Conservation (phyloP, 2,797 vertebrate species). For the Tragopan temminckii region DNA sequence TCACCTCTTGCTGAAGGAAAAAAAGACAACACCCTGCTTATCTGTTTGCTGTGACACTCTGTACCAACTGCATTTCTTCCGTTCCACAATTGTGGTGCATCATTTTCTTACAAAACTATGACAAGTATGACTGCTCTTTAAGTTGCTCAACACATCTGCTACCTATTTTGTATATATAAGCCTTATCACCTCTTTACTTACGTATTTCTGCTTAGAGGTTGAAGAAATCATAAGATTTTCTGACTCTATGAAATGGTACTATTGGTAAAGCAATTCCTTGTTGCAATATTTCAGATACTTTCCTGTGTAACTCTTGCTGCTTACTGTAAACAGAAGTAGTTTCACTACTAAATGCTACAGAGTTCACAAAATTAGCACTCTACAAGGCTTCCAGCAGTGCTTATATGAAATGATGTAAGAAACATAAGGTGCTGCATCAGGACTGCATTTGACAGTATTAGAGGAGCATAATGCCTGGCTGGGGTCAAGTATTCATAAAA, state of each 20-base stretch:
- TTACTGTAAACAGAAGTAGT: background rate
- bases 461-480: background rate
- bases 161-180: slow-evolving; percentile 38
- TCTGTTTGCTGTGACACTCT: slow-evolving; percentile 59
- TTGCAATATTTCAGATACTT: background rate
- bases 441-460: background rate
- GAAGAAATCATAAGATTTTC: background rate
- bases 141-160: slow-evolving; percentile 16
- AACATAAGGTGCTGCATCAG: background rate
- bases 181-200: slow-evolving; percentile 34
- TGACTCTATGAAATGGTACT: no score
- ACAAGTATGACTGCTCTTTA: background rate
- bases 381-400: background rate
- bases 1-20: slow-evolving; percentile 83
- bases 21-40: slow-evolving; percentile 73
- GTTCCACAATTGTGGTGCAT: slow-evolving; percentile 36
- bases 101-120: slow-evolving; percentile 37
- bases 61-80: background rate
- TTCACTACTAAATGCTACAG: background rate
- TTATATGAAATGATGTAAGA: background rate
- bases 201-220: slow-evolving; percentile 57
- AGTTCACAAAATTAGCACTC: background rate
- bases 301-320: background rate
- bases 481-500: background rate
- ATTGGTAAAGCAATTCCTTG: background rate